A percentile compares a stretch with the other conserved stretches of the same genome.
Conservation (phyloP, 2,113 vertebrate species). For the Natator depressus region DNA sequence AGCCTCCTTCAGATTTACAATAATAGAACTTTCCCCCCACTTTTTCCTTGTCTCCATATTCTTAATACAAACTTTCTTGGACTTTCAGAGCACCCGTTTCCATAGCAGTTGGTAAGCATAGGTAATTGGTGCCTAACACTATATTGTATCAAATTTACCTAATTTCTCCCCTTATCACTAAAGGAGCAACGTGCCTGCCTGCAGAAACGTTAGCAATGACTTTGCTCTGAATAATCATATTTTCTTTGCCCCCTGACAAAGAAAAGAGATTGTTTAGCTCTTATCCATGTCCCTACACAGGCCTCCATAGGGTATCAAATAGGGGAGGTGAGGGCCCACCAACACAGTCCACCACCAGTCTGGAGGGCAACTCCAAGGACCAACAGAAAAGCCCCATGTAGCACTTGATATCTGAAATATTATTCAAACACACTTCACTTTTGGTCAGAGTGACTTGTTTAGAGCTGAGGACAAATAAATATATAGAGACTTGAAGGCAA, state of each 20-base stretch:
- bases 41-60: too few species aligned
- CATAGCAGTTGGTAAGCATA: not conserved
- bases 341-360: not conserved
- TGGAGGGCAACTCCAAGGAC: slow-evolving; percentile 1
- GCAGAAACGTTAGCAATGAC: not conserved
- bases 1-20: too few species aligned
- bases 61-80: too few species aligned
- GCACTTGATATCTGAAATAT: not conserved
- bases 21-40: too few species aligned
- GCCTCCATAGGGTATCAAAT: too few species aligned
- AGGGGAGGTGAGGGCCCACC: not conserved
- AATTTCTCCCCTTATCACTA: not conserved
- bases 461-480: not conserved
- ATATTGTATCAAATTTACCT: not conserved
- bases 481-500: not conserved
- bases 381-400: not conserved
- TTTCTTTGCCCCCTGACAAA: not conserved
- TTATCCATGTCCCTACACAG: too few species aligned
- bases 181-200: not conserved
- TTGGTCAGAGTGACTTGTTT: not conserved
- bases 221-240: not conserved
- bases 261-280: not conserved
- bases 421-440: not conserved
- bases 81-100: not conserved
- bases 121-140: not conserved